These are phyloP conservation scores for Yponomeuta cagnagella DNA, from an alignment of 2,888 invertebrate genomes.

Conservation along the genomic window DNA sequence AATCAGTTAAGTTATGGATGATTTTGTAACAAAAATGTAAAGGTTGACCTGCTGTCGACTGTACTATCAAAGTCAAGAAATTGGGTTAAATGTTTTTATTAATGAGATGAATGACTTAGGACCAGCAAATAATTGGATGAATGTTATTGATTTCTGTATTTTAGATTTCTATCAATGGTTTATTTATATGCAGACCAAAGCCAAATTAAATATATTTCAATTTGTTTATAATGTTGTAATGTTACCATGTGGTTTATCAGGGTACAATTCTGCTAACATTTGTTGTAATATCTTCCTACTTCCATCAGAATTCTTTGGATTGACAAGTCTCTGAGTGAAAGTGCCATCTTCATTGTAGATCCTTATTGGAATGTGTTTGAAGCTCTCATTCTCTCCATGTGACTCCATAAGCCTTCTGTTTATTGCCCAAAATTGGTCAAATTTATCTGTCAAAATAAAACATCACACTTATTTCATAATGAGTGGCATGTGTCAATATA, in stretches of 20 bases:
- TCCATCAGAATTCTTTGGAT: constrained; percentile 85
- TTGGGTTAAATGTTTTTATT: no score
- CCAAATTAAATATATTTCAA: background rate
- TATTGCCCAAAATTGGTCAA: constrained; percentile 99
- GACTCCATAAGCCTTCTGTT: constrained; percentile 96
- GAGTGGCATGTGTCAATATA: no score
- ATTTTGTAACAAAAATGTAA: no score
- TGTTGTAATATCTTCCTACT: constrained; percentile 82
- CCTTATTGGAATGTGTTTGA: constrained; percentile 92
- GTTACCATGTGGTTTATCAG: constrained; percentile 66
- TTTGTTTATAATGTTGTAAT: constrained; percentile 6
- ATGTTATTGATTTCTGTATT: background rate
- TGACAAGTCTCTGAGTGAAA: constrained; percentile 84
- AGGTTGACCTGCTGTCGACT: no score
- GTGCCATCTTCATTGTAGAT: constrained; percentile 85
- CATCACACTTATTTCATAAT: constrained; percentile 8
- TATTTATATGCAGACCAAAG: background rate
- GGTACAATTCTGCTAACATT: constrained; percentile 81
- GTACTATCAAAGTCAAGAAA: background rate
- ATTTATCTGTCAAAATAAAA: constrained; percentile 83
- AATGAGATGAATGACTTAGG: no score
- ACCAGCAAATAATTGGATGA: no score
- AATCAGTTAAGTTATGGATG: no score
- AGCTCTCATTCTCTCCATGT: constrained; percentile 84
- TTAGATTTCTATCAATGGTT: background rate